A percentile compares a stretch with the other conserved stretches of the same genome.
Conservation (phyloP, 2,888 invertebrate genomes). For the Elegia similella region DNA sequence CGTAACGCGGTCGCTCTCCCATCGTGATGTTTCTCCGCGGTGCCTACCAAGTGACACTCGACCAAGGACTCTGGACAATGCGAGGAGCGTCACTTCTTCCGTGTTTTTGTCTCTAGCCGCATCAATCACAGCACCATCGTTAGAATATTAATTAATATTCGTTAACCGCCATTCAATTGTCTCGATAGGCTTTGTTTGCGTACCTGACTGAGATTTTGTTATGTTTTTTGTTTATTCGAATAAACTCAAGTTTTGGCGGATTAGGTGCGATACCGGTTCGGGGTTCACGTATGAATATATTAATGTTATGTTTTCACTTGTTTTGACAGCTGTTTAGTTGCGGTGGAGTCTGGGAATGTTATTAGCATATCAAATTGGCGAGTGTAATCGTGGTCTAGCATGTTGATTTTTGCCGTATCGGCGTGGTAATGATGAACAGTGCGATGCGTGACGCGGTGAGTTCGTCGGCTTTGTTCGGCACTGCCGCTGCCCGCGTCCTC, state of each 20-base stretch:
- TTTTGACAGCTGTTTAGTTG: neutral
- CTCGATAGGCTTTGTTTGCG: constrained; percentile 49
- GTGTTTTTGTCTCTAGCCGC: constrained; percentile 69
- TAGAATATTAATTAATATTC: constrained; percentile 76
- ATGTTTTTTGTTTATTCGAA: constrained; percentile 38
- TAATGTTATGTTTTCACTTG: constrained; percentile 8
- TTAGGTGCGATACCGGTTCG: constrained; percentile 36
- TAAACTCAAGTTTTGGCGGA: constrained; percentile 29
- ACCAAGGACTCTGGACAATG: constrained; percentile 72
- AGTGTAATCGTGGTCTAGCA: neutral
- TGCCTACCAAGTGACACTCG: constrained; percentile 40
- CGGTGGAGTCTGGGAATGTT: neutral
- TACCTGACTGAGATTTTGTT: constrained; percentile 41
- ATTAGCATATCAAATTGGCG: constrained; percentile 3
- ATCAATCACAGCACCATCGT: constrained; percentile 56
- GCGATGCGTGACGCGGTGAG: constrained; percentile 23
- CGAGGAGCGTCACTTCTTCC: constrained; percentile 60
- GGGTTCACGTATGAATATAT: constrained; percentile 20
- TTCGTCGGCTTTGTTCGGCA: constrained; percentile 40
- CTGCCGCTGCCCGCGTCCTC: constrained; percentile 40
- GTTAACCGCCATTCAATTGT: constrained; percentile 38
- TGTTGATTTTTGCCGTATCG: constrained; percentile 1
- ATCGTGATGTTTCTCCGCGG: constrained; percentile 30
- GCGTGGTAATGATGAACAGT: neutral
- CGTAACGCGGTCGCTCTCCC: constrained; percentile 25